A percentile compares a stretch with the other conserved stretches of the same genome.
phyloP scores from a whole-genome alignment of 2,113 vertebrate species.

The Nibea coibor region DNA sequence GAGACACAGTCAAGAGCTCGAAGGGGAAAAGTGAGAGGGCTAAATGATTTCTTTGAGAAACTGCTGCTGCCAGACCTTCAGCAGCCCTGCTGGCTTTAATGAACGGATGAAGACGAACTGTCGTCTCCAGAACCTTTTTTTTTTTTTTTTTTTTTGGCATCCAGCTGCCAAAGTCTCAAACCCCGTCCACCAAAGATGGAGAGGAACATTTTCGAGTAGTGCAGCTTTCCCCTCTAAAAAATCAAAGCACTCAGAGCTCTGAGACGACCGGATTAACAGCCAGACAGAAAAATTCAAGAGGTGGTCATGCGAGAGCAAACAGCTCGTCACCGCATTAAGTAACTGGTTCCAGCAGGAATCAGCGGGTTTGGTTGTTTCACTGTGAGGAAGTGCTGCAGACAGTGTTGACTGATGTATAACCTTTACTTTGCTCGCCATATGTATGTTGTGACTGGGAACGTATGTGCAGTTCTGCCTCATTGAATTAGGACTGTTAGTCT shows the following conservation, averaged over 20 bases:
- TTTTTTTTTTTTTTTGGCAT: slow-evolving; percentile 5
- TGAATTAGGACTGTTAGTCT: slow-evolving; percentile 13
- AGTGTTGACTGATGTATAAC: slow-evolving; percentile 38
- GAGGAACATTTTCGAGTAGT: slow-evolving; percentile 26
- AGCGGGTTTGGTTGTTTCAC: slow-evolving; percentile 41
- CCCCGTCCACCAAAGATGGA: slow-evolving; percentile 46
- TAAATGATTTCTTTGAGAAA: slow-evolving; percentile 26
- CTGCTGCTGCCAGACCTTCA: neutral
- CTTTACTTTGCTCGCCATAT: slow-evolving; percentile 20
- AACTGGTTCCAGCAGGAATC: slow-evolving; percentile 60
- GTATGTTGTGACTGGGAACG: slow-evolving; percentile 22
- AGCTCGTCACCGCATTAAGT: slow-evolving; percentile 39
- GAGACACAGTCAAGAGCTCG: slow-evolving; percentile 1
- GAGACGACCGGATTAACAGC: slow-evolving; percentile 60
- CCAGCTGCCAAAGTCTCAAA: slow-evolving; percentile 49
- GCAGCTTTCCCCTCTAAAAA: neutral
- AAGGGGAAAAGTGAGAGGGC: neutral
- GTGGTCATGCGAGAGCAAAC: slow-evolving; percentile 53
- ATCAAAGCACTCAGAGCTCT: slow-evolving; percentile 16
- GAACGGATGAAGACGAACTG: slow-evolving; percentile 35
- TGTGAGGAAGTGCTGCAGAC: slow-evolving; percentile 45
- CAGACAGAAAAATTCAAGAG: slow-evolving; percentile 68
- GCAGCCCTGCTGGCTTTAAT: slow-evolving; percentile 36
- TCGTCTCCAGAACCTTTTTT: slow-evolving; percentile 36
- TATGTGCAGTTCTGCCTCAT: slow-evolving; percentile 39